Evolutionary conservation across 2,797 vertebrate species (phyloP).

Genomic region (Malurus splendens): DNA sequence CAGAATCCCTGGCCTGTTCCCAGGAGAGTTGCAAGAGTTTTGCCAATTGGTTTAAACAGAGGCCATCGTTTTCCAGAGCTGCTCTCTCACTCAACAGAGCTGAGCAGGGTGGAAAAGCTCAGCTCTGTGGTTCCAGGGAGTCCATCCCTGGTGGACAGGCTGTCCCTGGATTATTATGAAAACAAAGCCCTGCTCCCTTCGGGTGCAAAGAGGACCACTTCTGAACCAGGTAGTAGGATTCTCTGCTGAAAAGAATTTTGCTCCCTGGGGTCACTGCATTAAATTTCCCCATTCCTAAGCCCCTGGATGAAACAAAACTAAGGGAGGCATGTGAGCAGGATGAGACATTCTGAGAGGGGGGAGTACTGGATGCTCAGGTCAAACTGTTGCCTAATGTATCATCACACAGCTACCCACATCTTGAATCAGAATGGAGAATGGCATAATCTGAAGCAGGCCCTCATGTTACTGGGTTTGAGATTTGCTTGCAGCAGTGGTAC

Average conservation of each 20-base stretch:
- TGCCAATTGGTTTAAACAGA: constrained; percentile 51
- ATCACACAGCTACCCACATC: neutral
- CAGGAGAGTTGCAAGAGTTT: constrained; percentile 53
- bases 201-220: neutral
- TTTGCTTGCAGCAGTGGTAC: neutral
- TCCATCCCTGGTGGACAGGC: constrained; percentile 7
- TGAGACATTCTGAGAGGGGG: neutral
- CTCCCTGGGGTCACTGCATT: neutral
- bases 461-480: neutral
- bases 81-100: constrained; percentile 16
- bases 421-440: neutral
- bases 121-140: constrained; percentile 34
- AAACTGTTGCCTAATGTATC: neutral
- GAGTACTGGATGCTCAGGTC: neutral
- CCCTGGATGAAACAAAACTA: neutral
- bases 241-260: neutral
- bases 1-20: constrained; percentile 52
- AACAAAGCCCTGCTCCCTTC: neutral
- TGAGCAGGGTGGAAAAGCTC: constrained; percentile 40
- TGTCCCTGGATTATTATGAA: neutral
- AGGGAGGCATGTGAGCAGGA: neutral
- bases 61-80: constrained; percentile 38
- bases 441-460: neutral
- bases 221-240: neutral
- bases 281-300: neutral